Evolutionary conservation across 2,888 invertebrate species (phyloP).

Genomic region (Timema podura): DNA sequence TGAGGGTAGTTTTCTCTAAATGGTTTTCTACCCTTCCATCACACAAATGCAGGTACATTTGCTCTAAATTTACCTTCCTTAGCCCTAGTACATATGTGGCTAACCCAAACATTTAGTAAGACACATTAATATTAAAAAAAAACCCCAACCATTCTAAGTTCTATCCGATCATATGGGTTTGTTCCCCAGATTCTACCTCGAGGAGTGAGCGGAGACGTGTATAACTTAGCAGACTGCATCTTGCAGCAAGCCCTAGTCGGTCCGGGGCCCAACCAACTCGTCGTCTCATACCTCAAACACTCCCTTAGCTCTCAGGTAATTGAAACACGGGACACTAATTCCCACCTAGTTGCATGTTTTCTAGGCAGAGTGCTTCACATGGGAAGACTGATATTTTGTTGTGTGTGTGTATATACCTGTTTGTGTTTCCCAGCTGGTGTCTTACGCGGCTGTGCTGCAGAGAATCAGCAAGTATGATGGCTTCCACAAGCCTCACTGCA

Average conservation of each 20-base stretch:
- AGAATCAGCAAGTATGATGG: constrained; percentile 86
- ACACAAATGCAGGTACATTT: no score
- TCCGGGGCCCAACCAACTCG: constrained; percentile 85
- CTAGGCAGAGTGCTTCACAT: no score
- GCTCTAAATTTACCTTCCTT: no score
- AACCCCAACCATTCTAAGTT: no score
- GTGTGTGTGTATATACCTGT: no score
- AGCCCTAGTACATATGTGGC: no score
- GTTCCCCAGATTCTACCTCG: constrained; percentile 62
- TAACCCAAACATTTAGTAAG: no score
- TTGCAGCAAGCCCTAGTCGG: constrained; percentile 92
- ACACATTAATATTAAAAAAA: no score
- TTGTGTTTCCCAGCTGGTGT: constrained; percentile 64
- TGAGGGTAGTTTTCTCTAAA: no score
- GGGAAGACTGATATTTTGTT: neutral
- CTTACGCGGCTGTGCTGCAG: constrained; percentile 83
- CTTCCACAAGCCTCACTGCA: constrained; percentile 82
- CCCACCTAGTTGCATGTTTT: no score
- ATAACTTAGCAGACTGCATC: constrained; percentile 88
- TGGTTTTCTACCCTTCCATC: no score
- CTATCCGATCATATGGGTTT: neutral
- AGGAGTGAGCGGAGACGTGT: constrained; percentile 92
- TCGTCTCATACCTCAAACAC: constrained; percentile 88
- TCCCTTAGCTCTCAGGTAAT: constrained; percentile 79
- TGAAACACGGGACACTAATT: neutral